Evolutionary conservation across 2,888 invertebrate genomes (phyloP), one percentile per base, ranked within the genome.

Genomic region (Xylophagus ater): DNA sequence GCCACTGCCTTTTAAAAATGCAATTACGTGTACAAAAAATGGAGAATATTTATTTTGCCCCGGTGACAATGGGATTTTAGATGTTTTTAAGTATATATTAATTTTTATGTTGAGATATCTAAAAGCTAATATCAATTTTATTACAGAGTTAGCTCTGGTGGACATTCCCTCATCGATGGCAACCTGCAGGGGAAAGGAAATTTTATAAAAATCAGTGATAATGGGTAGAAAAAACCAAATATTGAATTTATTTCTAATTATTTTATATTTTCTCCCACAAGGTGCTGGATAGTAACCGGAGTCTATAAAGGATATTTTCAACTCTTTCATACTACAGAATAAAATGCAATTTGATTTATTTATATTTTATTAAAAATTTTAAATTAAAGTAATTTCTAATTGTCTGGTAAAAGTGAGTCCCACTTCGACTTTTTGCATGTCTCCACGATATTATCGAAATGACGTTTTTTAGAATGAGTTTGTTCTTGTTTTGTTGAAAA

Each of bases 281-380:
- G 62, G 9, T 53, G 52, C 40, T 65, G 65, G 63, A 44, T 64
- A 15, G 51, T 65, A 8, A 57, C 59, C 4, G 65, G 65, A 13
- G 51, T 57, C 9, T 61, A 60, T 30, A 53, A 51, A 30, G 55
- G 56, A 20, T 53, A 55, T 33, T 61, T 59, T 42, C 62, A 65
- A 52, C 52, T 65, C 43, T 64, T 59, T 37, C 8, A n/a, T n/a
- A n/a, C n/a, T n/a, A n/a, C n/a, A n/a, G n/a, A n/a, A n/a, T n/a
- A n/a, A n/a, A n/a, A n/a, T n/a, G n/a, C n/a, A n/a, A n/a, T n/a
- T n/a, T n/a, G n/a, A n/a, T n/a, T n/a, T n/a, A n/a, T n/a, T n/a
- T n/a, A n/a, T n/a, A n/a, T n/a, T n/a, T n/a, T n/a, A n/a, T n/a
- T n/a, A n/a, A n/a, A n/a, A n/a, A n/a, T n/a, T n/a, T n/a, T n/a